Conservation (phyloP, 2,888 invertebrate genomes). For the Aradus depressus region DNA sequence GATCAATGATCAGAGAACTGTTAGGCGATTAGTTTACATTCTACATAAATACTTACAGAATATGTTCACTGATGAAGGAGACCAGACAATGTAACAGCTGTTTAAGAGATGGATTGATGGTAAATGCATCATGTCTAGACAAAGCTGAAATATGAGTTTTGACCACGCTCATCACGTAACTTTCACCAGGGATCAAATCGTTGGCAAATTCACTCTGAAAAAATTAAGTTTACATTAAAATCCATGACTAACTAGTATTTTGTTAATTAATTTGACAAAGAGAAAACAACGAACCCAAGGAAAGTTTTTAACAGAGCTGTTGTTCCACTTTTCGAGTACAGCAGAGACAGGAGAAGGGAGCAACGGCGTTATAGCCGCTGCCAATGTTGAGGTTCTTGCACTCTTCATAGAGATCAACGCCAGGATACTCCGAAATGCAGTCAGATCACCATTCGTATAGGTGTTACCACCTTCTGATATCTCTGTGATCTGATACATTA, state of each 20-base stretch:
- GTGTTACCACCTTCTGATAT: conserved; percentile 32
- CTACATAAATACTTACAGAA: conserved; percentile 40
- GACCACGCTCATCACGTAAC: conserved; percentile 65
- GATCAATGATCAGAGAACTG: too few relatives aligned
- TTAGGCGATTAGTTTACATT: too few relatives aligned
- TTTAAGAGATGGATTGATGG: conserved; percentile 51
- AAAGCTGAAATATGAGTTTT: conserved; percentile 53
- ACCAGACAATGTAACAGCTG: conserved; percentile 52
- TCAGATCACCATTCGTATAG: conserved; percentile 31
- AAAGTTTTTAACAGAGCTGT: conserved; percentile 44
- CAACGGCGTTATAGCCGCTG: conserved; percentile 41
- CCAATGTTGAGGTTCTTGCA: conserved; percentile 38
- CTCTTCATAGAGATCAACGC: conserved; percentile 38
- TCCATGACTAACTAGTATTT: neutral
- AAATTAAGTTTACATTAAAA: conserved; percentile 9
- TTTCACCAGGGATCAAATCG: conserved; percentile 74
- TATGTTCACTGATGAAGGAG: conserved; percentile 51
- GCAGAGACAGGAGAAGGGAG: conserved; percentile 46
- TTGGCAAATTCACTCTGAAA: conserved; percentile 55
- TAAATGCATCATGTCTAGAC: conserved; percentile 47
- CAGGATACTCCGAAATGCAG: conserved; percentile 37
- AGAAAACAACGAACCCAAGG: conserved; percentile 42
- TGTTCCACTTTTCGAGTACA: conserved; percentile 52
- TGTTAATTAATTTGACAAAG: conserved; percentile 4
- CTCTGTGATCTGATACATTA: conserved; percentile 41